A percentile compares a stretch with the other conserved stretches of the same genome.
phyloP scores from a whole-genome alignment of 2,113 vertebrate genomes.

The Chaetodon trifascialis region DNA sequence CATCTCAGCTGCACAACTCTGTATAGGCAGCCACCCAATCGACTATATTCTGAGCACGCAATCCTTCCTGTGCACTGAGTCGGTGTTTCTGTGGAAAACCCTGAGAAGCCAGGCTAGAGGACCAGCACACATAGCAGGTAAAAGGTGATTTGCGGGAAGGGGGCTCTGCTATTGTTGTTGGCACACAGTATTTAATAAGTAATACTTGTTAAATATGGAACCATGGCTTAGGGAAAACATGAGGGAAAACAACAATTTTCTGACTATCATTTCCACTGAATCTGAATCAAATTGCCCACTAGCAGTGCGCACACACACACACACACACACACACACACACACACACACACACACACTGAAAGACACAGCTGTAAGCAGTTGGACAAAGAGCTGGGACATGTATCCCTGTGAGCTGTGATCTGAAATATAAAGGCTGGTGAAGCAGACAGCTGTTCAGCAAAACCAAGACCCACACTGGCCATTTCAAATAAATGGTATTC shows the following conservation, averaged over 20 bases:
- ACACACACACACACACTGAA: slow-evolving; percentile 16
- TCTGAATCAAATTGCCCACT: slow-evolving; percentile 25
- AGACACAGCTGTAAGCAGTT: slow-evolving; percentile 15
- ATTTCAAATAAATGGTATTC: not conserved
- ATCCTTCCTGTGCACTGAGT: slow-evolving; percentile 6
- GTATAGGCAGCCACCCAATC: not conserved
- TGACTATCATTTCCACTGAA: slow-evolving; percentile 31
- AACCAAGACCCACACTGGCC: not conserved
- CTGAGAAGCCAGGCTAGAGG: not conserved
- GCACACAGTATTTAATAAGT: slow-evolving; percentile 27
- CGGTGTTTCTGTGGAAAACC: slow-evolving; percentile 21
- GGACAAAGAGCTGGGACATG: slow-evolving; percentile 4
- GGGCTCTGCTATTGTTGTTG: slow-evolving; percentile 38
- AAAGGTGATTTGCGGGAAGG: not conserved
- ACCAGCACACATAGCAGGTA: slow-evolving; percentile 18
- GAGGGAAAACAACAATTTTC: slow-evolving; percentile 36
- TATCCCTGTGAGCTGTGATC: slow-evolving; percentile 8
- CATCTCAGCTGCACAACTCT: not conserved
- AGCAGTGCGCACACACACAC: slow-evolving; percentile 10
- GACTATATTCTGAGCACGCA: slow-evolving; percentile 38
- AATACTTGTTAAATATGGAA: slow-evolving; percentile 30
- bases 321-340: slow-evolving; percentile 4
- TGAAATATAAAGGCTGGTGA: slow-evolving; percentile 10
- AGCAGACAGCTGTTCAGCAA: not conserved
- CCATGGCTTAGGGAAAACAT: slow-evolving; percentile 19